A percentile compares a stretch with the other conserved stretches of the same genome.
Evolutionary conservation across 2,113 vertebrate species (phyloP).

Genomic region (Rhineura floridana): DNA sequence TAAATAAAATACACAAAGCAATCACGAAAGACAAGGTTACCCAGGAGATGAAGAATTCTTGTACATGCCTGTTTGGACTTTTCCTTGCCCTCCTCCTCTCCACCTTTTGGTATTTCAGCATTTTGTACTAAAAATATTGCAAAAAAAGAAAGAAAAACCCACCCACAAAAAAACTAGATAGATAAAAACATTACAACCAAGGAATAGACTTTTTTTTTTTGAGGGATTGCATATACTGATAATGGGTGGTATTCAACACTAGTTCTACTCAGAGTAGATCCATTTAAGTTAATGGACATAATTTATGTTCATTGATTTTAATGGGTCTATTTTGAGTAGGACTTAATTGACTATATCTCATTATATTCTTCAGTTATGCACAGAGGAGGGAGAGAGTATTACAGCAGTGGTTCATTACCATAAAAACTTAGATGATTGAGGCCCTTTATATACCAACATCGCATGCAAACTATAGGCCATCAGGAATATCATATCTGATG

Average conservation of each 20-base stretch:
- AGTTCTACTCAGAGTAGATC: too few relatives aligned
- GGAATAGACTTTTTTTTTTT: background rate
- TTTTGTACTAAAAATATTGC: background rate
- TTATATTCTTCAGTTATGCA: background rate
- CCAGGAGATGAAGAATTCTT: slow-evolving; percentile 25
- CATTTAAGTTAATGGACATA: too few relatives aligned
- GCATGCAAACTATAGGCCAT: background rate
- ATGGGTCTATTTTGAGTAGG: too few relatives aligned
- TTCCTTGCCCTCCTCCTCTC: background rate
- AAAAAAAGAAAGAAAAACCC: too few relatives aligned
- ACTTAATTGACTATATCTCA: too few relatives aligned
- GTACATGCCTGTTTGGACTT: slow-evolving; percentile 13
- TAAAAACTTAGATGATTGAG: background rate
- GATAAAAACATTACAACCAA: background rate
- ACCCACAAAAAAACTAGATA: background rate
- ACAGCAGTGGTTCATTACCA: background rate
- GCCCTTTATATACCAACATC: too few relatives aligned
- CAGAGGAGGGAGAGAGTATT: background rate
- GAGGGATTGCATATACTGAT: background rate
- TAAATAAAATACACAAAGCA: slow-evolving; percentile 62
- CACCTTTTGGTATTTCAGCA: background rate
- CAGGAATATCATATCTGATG: too few relatives aligned
- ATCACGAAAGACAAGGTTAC: slow-evolving; percentile 55
- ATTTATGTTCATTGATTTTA: too few relatives aligned
- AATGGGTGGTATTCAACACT: too few relatives aligned